Evolutionary conservation across 2,888 invertebrate species (phyloP), one percentile per base, ranked within the genome.

Genomic region (Chydorus sphaericus): DNA sequence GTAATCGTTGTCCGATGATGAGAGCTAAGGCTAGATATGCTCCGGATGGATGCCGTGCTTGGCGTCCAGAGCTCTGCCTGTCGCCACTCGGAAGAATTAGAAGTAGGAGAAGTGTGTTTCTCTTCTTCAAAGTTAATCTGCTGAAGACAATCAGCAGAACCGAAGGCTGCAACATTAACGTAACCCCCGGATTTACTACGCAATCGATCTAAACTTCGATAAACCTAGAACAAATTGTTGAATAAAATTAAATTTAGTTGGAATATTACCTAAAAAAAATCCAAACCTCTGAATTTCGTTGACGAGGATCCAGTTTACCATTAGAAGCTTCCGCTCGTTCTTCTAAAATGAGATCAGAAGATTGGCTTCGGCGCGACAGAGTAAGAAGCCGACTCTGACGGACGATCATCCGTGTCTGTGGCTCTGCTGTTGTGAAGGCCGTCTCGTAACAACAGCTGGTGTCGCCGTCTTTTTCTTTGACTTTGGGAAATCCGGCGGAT

Each of bases 371-470:
- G 26, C 44, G 44, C 23, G 44, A 10, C 5, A 44, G 14, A 26
- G 44, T 26, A 14, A 28, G 14, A n/a, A n/a, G n/a, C 5, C 20
- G 20, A 44, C 3, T 39, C 51, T 64, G 64, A 20, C 66, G 64
- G 20, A 69, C 63, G 20, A 69, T 63, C n/a, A n/a, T n/a, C 38
- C 69, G 59, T 7, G 68, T 68, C 23, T 65, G 60, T 3, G 69
- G 69, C 55, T 64, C 63, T 29, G 66, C 66, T 16, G 67, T 65
- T n/a, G 65, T 66, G 59, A 69, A 69, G 16, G 66, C 69, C 1
- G 68, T 68, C 60, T 69, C 69, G 60, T 64, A 68, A 58, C 66
- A 66, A 20, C n/a, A n/a, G n/a, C n/a, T n/a, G n/a, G n/a, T n/a
- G n/a, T n/a, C n/a, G n/a, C n/a, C n/a, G n/a, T n/a, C n/a, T n/a